Conservation (phyloP, 2,888 invertebrate species). For the Leptopilina drosophilae region DNA sequence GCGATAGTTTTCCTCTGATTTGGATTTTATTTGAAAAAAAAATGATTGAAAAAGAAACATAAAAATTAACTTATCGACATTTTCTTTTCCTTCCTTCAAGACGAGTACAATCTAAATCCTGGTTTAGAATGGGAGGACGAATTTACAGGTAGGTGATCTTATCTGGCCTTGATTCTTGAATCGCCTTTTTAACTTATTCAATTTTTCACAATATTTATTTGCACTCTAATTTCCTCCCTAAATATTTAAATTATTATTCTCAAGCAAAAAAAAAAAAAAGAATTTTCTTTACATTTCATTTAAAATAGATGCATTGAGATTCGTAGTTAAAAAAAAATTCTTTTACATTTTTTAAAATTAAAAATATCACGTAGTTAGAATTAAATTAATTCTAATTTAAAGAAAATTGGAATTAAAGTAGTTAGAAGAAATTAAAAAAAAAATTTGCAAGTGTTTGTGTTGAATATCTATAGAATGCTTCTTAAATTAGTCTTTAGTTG, state of each 20-base stretch:
- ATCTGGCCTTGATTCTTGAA: constrained; percentile 63
- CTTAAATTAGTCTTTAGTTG: constrained; percentile 45
- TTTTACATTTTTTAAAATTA: not conserved
- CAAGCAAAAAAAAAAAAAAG: not conserved
- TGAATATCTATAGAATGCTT: constrained; percentile 16
- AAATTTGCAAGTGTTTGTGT: constrained; percentile 9
- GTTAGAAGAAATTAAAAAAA: not conserved
- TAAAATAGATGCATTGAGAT: constrained; percentile 26
- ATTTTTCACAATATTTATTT: constrained; percentile 50
- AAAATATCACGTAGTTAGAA: constrained; percentile 21
- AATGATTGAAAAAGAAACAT: constrained; percentile 63
- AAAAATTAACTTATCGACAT: constrained; percentile 77
- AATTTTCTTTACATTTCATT: not conserved
- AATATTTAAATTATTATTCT: not conserved
- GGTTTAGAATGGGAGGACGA: constrained; percentile 99
- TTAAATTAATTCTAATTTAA: no score
- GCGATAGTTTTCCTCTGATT: constrained; percentile 52
- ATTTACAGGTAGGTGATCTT: constrained; percentile 96
- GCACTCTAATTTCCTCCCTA: constrained; percentile 48
- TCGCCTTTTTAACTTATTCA: not conserved
- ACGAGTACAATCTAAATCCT: constrained; percentile 99
- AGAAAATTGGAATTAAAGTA: not conserved
- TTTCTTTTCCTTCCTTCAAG: constrained; percentile 87
- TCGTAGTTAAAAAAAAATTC: constrained; percentile 6
- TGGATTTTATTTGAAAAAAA: constrained; percentile 49